These are phyloP conservation scores for Chorisops tibialis DNA, from an alignment of 2,888 invertebrate species.

Conservation along the genomic window DNA sequence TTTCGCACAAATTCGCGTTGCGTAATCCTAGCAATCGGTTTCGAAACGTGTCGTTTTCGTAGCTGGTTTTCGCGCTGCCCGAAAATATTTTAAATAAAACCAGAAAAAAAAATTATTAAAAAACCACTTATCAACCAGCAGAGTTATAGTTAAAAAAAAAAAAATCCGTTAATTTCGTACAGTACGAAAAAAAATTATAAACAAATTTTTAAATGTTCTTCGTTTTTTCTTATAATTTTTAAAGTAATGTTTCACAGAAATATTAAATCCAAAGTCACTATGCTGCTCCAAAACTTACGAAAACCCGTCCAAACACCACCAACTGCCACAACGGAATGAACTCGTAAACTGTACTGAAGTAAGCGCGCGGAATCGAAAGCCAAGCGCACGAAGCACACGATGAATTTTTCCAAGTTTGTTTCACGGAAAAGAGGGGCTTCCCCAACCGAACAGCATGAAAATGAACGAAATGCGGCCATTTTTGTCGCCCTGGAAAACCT, in stretches of 20 bases:
- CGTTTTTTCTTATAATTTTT: background rate
- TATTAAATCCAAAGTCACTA: slow-evolving; percentile 39
- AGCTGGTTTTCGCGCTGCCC: background rate
- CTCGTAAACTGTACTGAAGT: slow-evolving; percentile 16
- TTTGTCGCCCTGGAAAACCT: too few relatives aligned
- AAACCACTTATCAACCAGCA: background rate
- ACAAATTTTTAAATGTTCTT: too few relatives aligned
- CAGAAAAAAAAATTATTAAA: background rate
- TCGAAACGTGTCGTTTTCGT: slow-evolving; percentile 19
- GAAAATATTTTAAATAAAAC: background rate
- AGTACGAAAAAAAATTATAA: too few relatives aligned
- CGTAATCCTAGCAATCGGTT: slow-evolving; percentile 23
- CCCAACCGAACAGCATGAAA: too few relatives aligned
- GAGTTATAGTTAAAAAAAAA: background rate
- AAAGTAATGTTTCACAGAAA: background rate
- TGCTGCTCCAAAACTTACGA: slow-evolving; percentile 28
- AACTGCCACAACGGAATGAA: slow-evolving; percentile 49
- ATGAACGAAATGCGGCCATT: too few relatives aligned
- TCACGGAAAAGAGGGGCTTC: too few relatives aligned
- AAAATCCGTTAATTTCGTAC: too few relatives aligned
- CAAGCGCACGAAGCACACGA: slow-evolving; percentile 12
- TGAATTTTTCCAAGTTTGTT: too few relatives aligned
- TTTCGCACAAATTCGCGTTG: slow-evolving; percentile 9
- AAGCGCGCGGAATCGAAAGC: slow-evolving; percentile 5
- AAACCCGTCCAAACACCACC: slow-evolving; percentile 46